A percentile compares a stretch with the other conserved stretches of the same genome.
These are phyloP conservation scores for Dendrocopos noguchii DNA, from an alignment of 2,113 vertebrate species.

Conservation along the genomic window DNA sequence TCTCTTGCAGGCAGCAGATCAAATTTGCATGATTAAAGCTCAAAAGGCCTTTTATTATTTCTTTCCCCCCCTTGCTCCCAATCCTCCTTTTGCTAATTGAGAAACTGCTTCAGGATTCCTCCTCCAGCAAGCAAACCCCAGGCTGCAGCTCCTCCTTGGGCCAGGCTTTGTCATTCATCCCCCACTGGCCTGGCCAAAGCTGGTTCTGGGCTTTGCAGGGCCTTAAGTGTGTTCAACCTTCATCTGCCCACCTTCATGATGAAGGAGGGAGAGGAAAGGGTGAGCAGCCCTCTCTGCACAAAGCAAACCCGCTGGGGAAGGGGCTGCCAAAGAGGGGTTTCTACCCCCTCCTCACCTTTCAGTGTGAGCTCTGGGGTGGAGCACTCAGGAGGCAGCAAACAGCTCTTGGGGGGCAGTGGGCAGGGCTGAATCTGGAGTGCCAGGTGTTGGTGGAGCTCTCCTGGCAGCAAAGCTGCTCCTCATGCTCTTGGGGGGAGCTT, in stretches of 20 bases:
- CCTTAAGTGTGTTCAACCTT: not conserved
- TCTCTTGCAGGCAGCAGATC: not conserved
- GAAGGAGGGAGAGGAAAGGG: not conserved
- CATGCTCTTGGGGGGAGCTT: rapidly evolving
- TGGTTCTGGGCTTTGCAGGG: not conserved
- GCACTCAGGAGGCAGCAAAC: not conserved
- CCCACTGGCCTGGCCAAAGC: not conserved
- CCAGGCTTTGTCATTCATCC: not conserved
- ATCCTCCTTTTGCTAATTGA: not conserved
- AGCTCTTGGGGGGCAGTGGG: not conserved
- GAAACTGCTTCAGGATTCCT: conserved; percentile 19
- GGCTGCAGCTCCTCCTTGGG: not conserved
- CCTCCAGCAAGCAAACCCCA: not conserved
- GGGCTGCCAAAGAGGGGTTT: not conserved
- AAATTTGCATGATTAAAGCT: conserved; percentile 48
- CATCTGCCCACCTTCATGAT: not conserved
- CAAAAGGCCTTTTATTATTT: not conserved
- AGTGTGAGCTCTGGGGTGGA: not conserved
- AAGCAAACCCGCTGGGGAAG: not conserved
- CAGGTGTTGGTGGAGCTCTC: not conserved
- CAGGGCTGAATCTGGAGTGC: not conserved
- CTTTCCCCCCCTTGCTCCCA: too few relatives aligned
- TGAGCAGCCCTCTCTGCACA: rapidly evolving
- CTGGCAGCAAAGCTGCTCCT: not conserved
- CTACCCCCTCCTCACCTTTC: rapidly evolving